Conservation (phyloP, 2,888 invertebrate species). For the Phengaris alcon region DNA sequence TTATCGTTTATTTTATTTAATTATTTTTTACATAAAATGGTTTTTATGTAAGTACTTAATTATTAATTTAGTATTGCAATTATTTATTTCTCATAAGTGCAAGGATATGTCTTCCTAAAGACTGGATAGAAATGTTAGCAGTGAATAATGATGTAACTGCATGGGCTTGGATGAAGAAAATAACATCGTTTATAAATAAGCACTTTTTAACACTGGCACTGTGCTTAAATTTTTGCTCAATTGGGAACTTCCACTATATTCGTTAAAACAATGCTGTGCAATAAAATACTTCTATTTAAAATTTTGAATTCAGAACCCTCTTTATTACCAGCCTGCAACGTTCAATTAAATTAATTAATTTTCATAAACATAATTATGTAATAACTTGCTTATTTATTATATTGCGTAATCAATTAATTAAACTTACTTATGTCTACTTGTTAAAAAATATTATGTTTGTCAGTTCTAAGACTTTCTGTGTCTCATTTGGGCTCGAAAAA, state of each 20-base stretch:
- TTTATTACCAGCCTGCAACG: not conserved
- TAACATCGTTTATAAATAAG: slow-evolving; percentile 25
- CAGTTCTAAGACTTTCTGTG: not conserved
- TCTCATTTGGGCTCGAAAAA: not conserved
- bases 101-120: slow-evolving; percentile 39
- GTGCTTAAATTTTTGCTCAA: slow-evolving; percentile 58
- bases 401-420: not conserved
- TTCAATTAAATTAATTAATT: not conserved
- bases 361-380: not conserved
- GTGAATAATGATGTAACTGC: slow-evolving; percentile 31
- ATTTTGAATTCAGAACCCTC: not conserved
- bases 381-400: not conserved
- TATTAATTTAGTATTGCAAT: slow-evolving; percentile 31
- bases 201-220: slow-evolving; percentile 39
- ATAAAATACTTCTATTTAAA: slow-evolving; percentile 18
- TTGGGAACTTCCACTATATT: slow-evolving; percentile 58
- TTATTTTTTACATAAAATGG: not conserved
- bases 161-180: slow-evolving; percentile 33
- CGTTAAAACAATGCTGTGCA: slow-evolving; percentile 33
- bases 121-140: slow-evolving; percentile 34
- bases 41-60: slow-evolving; percentile 24
- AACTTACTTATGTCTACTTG: not conserved
- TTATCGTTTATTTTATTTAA: not conserved
- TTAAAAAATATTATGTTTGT: not conserved
- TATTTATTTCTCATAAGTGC: slow-evolving; percentile 30